A percentile compares a stretch with the other conserved stretches of the same genome.
These are phyloP conservation scores for Pseudopipra pipra DNA, from an alignment of 2,113 vertebrate species.

Conservation along the genomic window DNA sequence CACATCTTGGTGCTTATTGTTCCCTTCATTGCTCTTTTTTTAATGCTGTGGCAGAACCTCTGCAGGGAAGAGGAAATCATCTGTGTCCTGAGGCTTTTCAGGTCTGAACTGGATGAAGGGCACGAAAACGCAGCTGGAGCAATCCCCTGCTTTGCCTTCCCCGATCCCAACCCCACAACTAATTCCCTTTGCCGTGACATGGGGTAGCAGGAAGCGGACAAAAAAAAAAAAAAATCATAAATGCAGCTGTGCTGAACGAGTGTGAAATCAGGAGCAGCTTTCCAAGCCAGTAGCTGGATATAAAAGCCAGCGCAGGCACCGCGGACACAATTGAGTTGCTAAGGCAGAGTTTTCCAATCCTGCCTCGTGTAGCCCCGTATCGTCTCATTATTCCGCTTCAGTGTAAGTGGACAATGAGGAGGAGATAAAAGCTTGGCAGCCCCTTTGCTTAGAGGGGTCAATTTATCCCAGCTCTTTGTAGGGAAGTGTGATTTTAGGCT, in stretches of 20 bases:
- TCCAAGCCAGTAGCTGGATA: not conserved
- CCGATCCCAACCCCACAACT: not conserved
- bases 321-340: slow-evolving; percentile 37
- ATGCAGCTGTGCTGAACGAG: not conserved
- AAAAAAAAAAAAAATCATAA: not conserved
- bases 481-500: not conserved
- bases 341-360: slow-evolving; percentile 40
- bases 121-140: not conserved
- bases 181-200: not conserved
- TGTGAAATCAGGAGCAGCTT: not conserved
- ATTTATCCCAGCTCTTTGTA: slow-evolving; percentile 32
- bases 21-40: not conserved
- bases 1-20: not conserved
- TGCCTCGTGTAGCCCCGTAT: not conserved
- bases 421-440: slow-evolving; percentile 51
- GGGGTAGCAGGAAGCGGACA: not conserved
- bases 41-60: not conserved
- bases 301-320: not conserved
- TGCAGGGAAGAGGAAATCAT: not conserved
- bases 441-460: slow-evolving; percentile 13
- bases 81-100: not conserved
- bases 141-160: not conserved
- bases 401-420: not conserved
- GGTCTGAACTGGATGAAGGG: not conserved
- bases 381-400: slow-evolving; percentile 45